Evolutionary conservation across 2,888 invertebrate species (phyloP).

Genomic region (Autographa gamma): DNA sequence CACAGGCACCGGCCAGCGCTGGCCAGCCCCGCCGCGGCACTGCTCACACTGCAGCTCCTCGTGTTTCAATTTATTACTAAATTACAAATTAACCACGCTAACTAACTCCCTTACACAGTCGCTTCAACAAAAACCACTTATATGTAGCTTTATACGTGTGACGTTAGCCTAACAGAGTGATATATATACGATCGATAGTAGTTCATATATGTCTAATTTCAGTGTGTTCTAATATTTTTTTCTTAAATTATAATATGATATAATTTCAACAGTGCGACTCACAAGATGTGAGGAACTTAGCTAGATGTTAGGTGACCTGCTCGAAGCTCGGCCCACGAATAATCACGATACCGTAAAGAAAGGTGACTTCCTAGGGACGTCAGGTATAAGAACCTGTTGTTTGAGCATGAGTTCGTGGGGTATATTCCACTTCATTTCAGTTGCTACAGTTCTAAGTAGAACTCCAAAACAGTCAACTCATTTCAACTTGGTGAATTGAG

Average conservation of each 20-base stretch:
- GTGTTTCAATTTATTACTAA: slow-evolving; percentile 63
- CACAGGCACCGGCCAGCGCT: neutral
- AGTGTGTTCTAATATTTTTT: slow-evolving; percentile 68
- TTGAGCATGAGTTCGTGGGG: too few species aligned
- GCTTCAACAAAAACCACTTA: slow-evolving; percentile 61
- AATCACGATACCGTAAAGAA: neutral
- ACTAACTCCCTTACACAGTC: slow-evolving; percentile 56
- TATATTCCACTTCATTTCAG: too few species aligned
- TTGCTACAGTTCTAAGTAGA: too few species aligned
- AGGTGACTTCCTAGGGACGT: too few species aligned
- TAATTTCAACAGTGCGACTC: slow-evolving; percentile 62
- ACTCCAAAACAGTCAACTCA: too few species aligned
- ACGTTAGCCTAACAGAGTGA: slow-evolving; percentile 67
- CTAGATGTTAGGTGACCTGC: slow-evolving; percentile 46
- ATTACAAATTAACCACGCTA: slow-evolving; percentile 64
- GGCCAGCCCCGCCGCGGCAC: slow-evolving; percentile 26
- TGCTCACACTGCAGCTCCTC: slow-evolving; percentile 57
- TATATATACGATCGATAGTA: slow-evolving; percentile 65
- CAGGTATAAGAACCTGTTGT: too few species aligned
- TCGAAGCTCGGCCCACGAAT: slow-evolving; percentile 49
- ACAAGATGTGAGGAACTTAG: slow-evolving; percentile 55
- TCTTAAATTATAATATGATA: slow-evolving; percentile 71
- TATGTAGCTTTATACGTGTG: slow-evolving; percentile 39
- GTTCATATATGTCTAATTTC: slow-evolving; percentile 60
- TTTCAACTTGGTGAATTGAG: too few species aligned